Base-by-base conservation (phyloP, 2,888 invertebrate species). In the Tetropium fuscum region DNA sequence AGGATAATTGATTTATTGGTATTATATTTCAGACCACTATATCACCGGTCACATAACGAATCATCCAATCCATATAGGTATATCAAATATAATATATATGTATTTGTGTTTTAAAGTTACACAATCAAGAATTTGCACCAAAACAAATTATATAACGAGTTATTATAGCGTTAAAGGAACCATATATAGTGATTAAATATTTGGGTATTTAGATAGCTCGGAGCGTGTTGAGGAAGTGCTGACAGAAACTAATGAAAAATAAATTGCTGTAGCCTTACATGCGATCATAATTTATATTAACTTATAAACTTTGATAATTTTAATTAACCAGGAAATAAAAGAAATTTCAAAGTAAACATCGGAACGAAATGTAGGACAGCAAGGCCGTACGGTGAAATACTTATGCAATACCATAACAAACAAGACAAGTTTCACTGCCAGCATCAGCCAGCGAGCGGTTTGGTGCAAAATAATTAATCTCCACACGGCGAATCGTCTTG, bases 401-500 rank as follows among this genome's bases (percentile, higher is more conserved):
- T 48, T 51, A 51, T 27, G 51, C 40, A 51, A 51, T 27, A 27
- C 6, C 25, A 51, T 25, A 38, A 51, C 40, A 51, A 51, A 51
- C 18, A 40, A 3, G 16, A 44, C 51, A 16, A 48, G 18, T 51
- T 51, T 51, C 51, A 38, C 51, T 38, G 51, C 30, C 34, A 34
- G 18, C 40, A 10, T 13, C 15, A 2, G 25, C 15, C 20, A 40
- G 40, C 15, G 27, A 27, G 51, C 27, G 38, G 51, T 27, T 22
- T 34, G 27, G n/a, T n/a, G 2, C 15, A 36, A n/a, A n/a, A n/a
- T n/a, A n/a, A n/a, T n/a, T n/a, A n/a, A n/a, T n/a, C n/a, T n/a
- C n/a, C n/a, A n/a, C n/a, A n/a, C n/a, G n/a, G n/a, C n/a, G n/a
- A n/a, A n/a, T n/a, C n/a, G n/a, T n/a, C n/a, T n/a, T n/a, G n/a